Evolutionary conservation across 2,113 vertebrate genomes (phyloP).

Genomic region (Apteryx mantelli): DNA sequence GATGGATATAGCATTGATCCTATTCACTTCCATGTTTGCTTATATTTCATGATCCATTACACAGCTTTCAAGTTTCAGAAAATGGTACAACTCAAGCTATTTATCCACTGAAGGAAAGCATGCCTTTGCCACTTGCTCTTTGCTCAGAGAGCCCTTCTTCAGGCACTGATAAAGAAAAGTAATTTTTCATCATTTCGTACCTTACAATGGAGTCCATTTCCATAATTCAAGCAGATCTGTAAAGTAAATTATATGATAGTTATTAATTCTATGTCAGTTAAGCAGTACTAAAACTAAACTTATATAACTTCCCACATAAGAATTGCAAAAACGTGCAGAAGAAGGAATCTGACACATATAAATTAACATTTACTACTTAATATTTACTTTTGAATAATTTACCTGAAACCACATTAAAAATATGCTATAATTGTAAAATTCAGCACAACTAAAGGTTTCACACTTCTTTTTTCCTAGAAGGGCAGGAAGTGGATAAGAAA

Average conservation of each 20-base stretch:
- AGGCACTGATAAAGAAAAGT: not conserved
- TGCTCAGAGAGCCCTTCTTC: not conserved
- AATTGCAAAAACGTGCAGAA: not conserved
- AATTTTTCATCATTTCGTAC: conserved; percentile 57
- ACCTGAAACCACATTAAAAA: not conserved
- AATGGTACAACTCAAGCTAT: not conserved
- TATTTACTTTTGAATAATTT: not conserved
- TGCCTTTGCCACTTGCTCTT: not conserved
- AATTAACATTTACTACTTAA: not conserved
- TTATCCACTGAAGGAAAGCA: not conserved
- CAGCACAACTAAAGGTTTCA: not conserved
- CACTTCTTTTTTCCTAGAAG: not conserved
- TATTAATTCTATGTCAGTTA: not conserved
- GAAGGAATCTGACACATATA: not conserved
- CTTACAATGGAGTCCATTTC: conserved; percentile 75
- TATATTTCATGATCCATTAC: not conserved
- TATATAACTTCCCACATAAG: not conserved
- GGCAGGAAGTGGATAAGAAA: not conserved
- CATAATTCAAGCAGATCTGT: conserved; percentile 73
- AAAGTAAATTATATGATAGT: conserved; percentile 36
- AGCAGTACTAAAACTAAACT: not conserved
- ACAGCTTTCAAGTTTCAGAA: not conserved
- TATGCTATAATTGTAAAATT: not conserved
- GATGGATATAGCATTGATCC: not conserved
- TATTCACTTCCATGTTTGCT: not conserved